Evolutionary conservation across 2,113 vertebrate species (phyloP).

Genomic region (Sebastes schlegelii): DNA sequence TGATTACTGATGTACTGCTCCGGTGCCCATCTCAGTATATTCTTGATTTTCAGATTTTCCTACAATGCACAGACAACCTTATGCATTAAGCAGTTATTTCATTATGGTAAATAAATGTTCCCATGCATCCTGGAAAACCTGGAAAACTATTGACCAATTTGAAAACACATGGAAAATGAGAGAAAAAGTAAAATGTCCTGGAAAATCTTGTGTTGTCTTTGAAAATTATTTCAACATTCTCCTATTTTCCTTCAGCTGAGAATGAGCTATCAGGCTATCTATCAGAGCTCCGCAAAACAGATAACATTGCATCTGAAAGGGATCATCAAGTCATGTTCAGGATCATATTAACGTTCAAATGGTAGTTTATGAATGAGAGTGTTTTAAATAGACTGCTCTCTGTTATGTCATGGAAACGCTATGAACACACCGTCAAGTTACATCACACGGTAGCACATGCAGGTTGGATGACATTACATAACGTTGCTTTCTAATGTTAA

Average conservation of each 20-base stretch:
- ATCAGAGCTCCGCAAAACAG: neutral
- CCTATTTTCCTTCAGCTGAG: neutral
- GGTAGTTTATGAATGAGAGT: neutral
- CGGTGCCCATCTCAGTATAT: neutral
- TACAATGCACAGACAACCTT: neutral
- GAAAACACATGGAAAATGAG: neutral
- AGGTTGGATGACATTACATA: neutral
- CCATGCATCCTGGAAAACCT: neutral
- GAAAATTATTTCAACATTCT: neutral
- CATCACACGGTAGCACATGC: neutral
- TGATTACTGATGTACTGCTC: slow-evolving; percentile 11
- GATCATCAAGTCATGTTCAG: neutral
- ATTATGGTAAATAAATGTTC: neutral
- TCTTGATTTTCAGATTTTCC: slow-evolving; percentile 19
- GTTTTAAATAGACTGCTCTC: neutral
- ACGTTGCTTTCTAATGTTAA: no score
- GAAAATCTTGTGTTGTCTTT: neutral
- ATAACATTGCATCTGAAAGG: neutral
- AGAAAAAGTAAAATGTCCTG: neutral
- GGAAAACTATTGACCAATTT: neutral
- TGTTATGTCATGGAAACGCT: neutral
- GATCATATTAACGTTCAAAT: no score
- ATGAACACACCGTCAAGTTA: neutral
- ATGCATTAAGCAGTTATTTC: slow-evolving; percentile 6
- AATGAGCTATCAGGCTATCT: neutral